phyloP scores from a whole-genome alignment of 2,797 vertebrate genomes.

The Malurus leucopterus region DNA sequence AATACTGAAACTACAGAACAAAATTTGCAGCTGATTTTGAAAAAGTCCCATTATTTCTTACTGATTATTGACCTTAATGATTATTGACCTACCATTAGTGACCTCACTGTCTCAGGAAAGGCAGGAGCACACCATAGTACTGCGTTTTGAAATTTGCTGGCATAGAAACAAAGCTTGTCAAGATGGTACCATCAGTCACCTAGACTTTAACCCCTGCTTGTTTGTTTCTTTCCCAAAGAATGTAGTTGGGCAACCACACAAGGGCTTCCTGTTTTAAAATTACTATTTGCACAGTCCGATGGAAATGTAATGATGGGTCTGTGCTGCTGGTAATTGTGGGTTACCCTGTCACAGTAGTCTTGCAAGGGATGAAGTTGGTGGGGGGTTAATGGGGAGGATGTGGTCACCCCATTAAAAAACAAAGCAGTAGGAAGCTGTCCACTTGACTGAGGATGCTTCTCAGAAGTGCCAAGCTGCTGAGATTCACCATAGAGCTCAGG shows the following conservation, averaged over 20 bases:
- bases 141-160: not conserved
- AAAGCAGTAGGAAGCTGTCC: not conserved
- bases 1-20: not conserved
- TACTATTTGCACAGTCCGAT: conserved; percentile 13
- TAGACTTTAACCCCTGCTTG: conserved; percentile 26
- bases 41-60: not conserved
- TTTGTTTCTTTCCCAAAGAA: not conserved
- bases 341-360: conserved; percentile 5
- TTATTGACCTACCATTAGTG: not conserved
- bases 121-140: not conserved
- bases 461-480: not conserved
- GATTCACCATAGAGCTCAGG: not conserved
- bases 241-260: not conserved
- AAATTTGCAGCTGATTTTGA: not conserved
- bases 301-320: conserved; percentile 49
- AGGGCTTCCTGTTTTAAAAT: conserved; percentile 39
- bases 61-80: not conserved
- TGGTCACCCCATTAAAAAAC: conserved; percentile 20
- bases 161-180: not conserved
- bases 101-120: not conserved
- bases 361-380: not conserved
- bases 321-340: conserved; percentile 26
- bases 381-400: conserved; percentile 33
- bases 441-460: not conserved
- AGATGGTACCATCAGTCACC: not conserved